Evolutionary conservation across 2,888 invertebrate species (phyloP).

Genomic region (Agrochola circellaris): DNA sequence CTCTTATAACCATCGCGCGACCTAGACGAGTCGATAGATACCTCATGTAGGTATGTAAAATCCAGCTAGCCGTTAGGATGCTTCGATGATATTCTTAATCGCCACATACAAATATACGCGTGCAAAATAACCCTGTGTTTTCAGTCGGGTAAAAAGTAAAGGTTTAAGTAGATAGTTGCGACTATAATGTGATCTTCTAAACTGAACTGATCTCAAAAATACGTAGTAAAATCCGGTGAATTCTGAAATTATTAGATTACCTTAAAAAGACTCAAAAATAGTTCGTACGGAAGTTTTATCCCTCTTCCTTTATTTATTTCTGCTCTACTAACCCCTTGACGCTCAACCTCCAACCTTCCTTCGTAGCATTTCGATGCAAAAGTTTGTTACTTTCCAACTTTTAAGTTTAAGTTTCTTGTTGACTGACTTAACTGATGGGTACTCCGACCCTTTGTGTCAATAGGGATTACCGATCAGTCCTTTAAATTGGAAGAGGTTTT

Average conservation of each 20-base stretch:
- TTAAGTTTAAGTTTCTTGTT: slow-evolving; percentile 18
- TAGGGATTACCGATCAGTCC: slow-evolving; percentile 4
- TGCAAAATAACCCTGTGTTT: no score
- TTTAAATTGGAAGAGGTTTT: background rate
- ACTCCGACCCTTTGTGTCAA: slow-evolving; percentile 7
- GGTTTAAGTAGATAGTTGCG: no score
- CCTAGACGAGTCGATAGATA: background rate
- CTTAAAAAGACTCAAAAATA: background rate
- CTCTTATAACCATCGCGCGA: no score
- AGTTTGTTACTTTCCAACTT: slow-evolving; percentile 32
- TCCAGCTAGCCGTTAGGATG: background rate
- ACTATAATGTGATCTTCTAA: background rate
- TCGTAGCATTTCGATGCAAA: slow-evolving; percentile 2
- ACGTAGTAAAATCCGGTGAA: background rate
- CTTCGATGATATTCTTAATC: background rate
- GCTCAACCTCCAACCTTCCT: slow-evolving; percentile 1
- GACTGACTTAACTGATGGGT: slow-evolving; percentile 29
- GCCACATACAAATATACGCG: no score
- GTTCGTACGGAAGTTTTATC: slow-evolving; percentile 1
- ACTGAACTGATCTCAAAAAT: no score
- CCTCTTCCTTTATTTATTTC: slow-evolving; percentile 22
- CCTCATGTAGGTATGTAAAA: background rate
- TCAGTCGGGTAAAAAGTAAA: no score
- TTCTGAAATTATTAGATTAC: background rate
- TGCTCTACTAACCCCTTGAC: slow-evolving; percentile 15